Base-by-base conservation (phyloP, 2,113 vertebrate genomes). In the Lasiurus borealis region DNA sequence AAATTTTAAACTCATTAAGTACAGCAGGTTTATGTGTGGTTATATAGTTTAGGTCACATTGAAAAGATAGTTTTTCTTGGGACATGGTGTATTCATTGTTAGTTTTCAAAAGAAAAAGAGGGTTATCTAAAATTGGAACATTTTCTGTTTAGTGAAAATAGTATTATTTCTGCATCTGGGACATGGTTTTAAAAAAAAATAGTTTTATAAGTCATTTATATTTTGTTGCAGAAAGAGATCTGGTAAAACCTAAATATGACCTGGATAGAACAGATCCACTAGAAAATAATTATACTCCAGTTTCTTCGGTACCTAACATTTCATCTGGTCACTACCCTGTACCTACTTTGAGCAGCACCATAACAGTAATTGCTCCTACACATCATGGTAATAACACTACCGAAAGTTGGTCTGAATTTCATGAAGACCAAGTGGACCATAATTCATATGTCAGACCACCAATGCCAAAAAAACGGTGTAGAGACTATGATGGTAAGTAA, bases 401-500 rank as follows among this genome's bases (percentile, higher is more conserved):
- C 11, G 99, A 99, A 98, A 99, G 99, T 93, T 99, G 99, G 99
- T 99, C 99, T 0, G 99, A 99, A 91, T 99, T 99, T 97, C 99
- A 97, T 88, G 99, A 99, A 90, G 99, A 99, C 64, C 99, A 99
- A 59, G 98, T 99, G 96, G 99, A 99, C 85, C 99, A 99, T 68
- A 98, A 98, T 80, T 98, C 99, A 25, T 99, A 99, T 14, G 98
- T 97, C 78, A 98, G 99, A 97, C 98, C 98, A 69, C 99, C 99
- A 0, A 98, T 99, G 88, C 99, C 98, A 93, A 99, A 99, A 97
- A 99, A 99, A 96, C 98, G 99, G 52, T 99, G 99, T 97, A 98
- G 99, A 95, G 99, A 99, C 98, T 99, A 99, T 97, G 99, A 99
- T 86, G 99, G 99, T 99, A 98, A 98, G 99, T 99, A 98, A 98